phyloP scores from a whole-genome alignment of 1,140 invertebrate genomes.

The Microplitis mediator region DNA sequence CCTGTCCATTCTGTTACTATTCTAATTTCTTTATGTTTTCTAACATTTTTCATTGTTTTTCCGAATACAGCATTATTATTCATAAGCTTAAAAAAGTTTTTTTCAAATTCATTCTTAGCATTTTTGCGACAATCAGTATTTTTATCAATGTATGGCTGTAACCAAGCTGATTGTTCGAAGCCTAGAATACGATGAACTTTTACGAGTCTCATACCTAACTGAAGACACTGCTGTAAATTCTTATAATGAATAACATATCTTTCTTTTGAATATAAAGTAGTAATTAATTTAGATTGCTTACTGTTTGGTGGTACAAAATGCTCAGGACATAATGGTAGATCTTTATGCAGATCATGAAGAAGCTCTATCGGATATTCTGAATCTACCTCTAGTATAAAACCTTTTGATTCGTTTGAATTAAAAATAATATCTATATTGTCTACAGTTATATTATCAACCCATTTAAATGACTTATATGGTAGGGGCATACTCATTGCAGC shows the following conservation, averaged over 20 bases:
- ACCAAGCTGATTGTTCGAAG: constrained; percentile 62
- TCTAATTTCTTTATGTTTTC: constrained; percentile 55
- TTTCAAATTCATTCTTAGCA: constrained; percentile 58
- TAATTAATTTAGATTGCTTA: constrained; percentile 48
- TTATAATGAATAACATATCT: constrained; percentile 64
- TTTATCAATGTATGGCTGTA: constrained; percentile 56
- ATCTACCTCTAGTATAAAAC: background rate
- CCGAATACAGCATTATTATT: constrained; percentile 62
- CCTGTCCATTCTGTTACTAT: constrained; percentile 48
- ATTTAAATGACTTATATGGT: constrained; percentile 54
- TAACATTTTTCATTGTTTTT: constrained; percentile 62
- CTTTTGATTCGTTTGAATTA: background rate
- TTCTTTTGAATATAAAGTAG: constrained; percentile 50
- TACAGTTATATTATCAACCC: constrained; percentile 35
- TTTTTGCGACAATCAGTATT: constrained; percentile 46
- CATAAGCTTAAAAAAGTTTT: constrained; percentile 63
- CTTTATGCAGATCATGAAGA: background rate
- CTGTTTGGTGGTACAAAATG: constrained; percentile 32
- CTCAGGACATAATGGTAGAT: constrained; percentile 33
- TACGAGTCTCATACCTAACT: constrained; percentile 55
- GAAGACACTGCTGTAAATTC: constrained; percentile 59
- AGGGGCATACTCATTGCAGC: constrained; percentile 55
- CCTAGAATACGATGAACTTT: constrained; percentile 61
- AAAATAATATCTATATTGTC: background rate
- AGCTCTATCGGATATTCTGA: background rate